Evolutionary conservation across 2,113 vertebrate genomes (phyloP), one percentile per base, ranked within the genome.

Genomic region (Lampris megalopsis): DNA sequence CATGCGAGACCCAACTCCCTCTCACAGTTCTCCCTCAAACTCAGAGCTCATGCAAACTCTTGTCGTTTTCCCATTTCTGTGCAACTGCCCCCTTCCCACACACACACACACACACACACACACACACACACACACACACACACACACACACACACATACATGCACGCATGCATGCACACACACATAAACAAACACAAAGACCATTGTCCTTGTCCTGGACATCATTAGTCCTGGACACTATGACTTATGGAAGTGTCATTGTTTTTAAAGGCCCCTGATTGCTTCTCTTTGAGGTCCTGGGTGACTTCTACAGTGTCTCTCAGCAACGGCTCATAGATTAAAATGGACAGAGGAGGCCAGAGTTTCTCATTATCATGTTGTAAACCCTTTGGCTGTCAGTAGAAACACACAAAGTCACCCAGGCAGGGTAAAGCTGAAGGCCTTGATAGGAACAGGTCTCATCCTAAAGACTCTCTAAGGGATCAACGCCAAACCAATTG

Each of bases 271-370:
- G 82, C 80, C 75, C 75, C 71, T 72, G 82, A 71, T 73, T 9
- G 36, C 5, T 58, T 72, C 53, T 56, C 64, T 48, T 10, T 49
- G 80, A 87, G 52, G 50, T 83, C 83, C 86, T 69, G 81, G 78
- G 77, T 89, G 88, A 86, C 91, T 92, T 86, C 81, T 83, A 65
- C 86, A 85, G 76, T 90, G 92, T 94, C 87, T 92, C 92, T 86
- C 82, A 80, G 92, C 92, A 93, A 94, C 92, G 86, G 81, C 45
- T 4, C 69, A 54, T 74, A 68, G 83, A 83, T 75, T 57, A 35
- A 50, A 82, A 68, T 76, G 73, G 83, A 84, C 86, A 83, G 60
- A 77, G 63, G 81, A 87, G 74, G 74, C 80, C 75, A 1, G 65
- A 43, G 6, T 61, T 60, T 81, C 87, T 92, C 85, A 92, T 93